Evolutionary conservation across 2,888 invertebrate genomes (phyloP).

Genomic region (Folsomia candida): DNA sequence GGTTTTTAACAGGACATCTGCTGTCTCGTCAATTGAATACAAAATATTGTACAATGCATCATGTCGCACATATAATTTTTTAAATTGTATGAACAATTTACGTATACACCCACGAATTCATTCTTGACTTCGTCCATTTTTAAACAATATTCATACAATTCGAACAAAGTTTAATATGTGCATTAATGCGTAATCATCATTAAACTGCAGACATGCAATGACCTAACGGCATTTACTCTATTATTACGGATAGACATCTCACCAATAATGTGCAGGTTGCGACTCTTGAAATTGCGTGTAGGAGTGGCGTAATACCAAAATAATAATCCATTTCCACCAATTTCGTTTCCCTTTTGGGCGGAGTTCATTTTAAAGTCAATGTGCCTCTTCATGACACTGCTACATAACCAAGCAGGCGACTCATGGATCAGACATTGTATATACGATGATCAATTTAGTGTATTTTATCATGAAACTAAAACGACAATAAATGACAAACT

Average conservation of each 20-base stretch:
- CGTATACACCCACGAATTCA: background rate
- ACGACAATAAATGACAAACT: too few species aligned
- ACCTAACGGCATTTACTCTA: background rate
- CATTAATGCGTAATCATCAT: constrained; percentile 2
- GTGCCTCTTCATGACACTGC: background rate
- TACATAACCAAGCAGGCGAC: too few species aligned
- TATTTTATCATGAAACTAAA: too few species aligned
- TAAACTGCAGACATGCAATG: background rate
- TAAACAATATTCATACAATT: background rate
- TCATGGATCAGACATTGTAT: too few species aligned
- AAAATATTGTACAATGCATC: background rate
- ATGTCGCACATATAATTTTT: background rate
- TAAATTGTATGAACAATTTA: background rate
- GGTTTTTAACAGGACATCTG: background rate
- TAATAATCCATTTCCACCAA: background rate
- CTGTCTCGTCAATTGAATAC: background rate
- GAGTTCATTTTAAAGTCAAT: background rate
- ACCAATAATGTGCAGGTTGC: background rate
- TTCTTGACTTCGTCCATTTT: background rate
- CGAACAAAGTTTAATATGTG: background rate
- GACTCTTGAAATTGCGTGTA: background rate
- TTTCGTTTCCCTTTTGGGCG: constrained; percentile 3
- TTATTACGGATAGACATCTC: background rate
- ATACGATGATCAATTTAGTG: too few species aligned
- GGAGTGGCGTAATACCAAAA: background rate